Evolutionary conservation across 2,113 vertebrate species (phyloP).

Genomic region (Pituophis catenifer): DNA sequence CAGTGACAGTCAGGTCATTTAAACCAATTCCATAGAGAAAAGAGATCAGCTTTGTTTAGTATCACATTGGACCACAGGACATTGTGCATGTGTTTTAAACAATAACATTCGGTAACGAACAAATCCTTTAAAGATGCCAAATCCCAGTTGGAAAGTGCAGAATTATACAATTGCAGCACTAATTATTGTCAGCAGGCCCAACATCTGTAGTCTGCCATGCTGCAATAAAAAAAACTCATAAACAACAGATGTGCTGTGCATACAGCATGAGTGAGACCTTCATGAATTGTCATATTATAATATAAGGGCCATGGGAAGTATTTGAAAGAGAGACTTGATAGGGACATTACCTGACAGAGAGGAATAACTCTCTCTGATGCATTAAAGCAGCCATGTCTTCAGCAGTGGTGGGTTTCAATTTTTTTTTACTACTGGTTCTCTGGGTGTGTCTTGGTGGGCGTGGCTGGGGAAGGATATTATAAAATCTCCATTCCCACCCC

Average conservation of each 20-base stretch:
- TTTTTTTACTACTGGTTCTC: no score
- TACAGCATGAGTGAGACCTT: constrained; percentile 31
- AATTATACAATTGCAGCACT: not conserved
- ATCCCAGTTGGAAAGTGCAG: not conserved
- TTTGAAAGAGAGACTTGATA: not conserved
- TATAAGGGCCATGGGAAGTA: not conserved
- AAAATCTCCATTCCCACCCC: no score
- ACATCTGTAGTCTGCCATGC: constrained; percentile 17
- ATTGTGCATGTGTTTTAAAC: not conserved
- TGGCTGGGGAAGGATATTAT: no score
- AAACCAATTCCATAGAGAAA: not conserved
- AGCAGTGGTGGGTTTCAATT: no score
- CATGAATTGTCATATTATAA: constrained; percentile 20
- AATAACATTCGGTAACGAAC: not conserved
- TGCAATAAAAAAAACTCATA: constrained; percentile 12
- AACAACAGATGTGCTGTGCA: constrained; percentile 26
- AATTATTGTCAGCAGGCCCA: constrained; percentile 8
- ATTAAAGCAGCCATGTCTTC: not conserved
- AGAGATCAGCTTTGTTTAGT: not conserved
- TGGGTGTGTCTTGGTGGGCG: no score
- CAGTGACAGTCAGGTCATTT: not conserved
- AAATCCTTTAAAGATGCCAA: constrained; percentile 5
- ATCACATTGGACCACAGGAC: not conserved
- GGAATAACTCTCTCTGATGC: not conserved
- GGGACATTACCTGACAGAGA: not conserved